phyloP scores from a whole-genome alignment of 2,113 vertebrate species.

The Thunnus thynnus region DNA sequence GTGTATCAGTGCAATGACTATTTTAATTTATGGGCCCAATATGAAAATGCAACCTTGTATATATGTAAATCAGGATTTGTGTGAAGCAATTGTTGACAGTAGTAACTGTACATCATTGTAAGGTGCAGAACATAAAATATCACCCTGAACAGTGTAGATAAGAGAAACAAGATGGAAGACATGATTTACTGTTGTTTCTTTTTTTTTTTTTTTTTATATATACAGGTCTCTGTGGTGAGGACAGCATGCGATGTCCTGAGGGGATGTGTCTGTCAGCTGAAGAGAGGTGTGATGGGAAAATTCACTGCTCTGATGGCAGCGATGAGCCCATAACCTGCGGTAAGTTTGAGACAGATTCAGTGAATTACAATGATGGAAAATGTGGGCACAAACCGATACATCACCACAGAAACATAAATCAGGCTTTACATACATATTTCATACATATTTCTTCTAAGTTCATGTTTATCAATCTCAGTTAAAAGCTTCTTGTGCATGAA shows the following conservation, averaged over 20 bases:
- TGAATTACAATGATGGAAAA: not conserved
- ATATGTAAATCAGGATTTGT: not conserved
- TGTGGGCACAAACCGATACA: too few species aligned
- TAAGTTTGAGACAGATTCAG: slow-evolving; percentile 16
- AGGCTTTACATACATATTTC: too few species aligned
- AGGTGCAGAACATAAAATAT: too few species aligned
- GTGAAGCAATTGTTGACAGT: not conserved
- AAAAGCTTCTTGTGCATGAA: not conserved
- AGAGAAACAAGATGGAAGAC: not conserved
- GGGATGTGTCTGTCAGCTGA: slow-evolving; percentile 73
- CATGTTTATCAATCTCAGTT: not conserved
- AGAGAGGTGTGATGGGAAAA: slow-evolving; percentile 77
- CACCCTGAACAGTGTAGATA: not conserved
- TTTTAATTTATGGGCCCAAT: not conserved
- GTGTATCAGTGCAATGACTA: too few species aligned
- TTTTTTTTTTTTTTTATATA: not conserved
- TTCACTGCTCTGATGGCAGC: slow-evolving; percentile 79
- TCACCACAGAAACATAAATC: not conserved
- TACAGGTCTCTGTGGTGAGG: slow-evolving; percentile 64
- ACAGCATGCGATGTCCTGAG: slow-evolving; percentile 71
- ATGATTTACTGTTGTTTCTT: not conserved
- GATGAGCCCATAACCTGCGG: slow-evolving; percentile 82
- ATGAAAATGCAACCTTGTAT: not conserved
- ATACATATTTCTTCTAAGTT: not conserved
- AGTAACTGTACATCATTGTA: too few species aligned